Evolutionary conservation across 2,113 vertebrate genomes (phyloP).

Genomic region (Apodemus sylvaticus): DNA sequence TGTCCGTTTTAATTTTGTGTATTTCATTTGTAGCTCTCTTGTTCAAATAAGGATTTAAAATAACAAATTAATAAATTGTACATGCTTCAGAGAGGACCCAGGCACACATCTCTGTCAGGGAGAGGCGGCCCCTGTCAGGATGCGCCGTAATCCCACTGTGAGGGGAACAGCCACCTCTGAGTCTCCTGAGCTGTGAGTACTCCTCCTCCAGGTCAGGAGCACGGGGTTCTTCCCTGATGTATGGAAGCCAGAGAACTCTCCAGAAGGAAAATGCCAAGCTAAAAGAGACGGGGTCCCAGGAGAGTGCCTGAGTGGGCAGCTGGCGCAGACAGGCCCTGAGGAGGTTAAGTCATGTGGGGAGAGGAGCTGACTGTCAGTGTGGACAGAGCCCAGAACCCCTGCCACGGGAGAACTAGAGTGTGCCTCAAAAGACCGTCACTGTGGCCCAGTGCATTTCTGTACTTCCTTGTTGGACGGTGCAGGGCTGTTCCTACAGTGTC

Average conservation of each 20-base stretch:
- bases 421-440: neutral
- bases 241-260: neutral
- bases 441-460: neutral
- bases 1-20: constrained; percentile 3
- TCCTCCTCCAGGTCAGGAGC: fast-evolving
- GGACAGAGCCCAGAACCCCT: neutral
- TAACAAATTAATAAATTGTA: neutral
- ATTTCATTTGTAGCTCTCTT: neutral
- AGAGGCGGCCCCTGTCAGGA: fast-evolving
- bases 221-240: neutral
- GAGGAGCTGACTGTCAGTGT: neutral
- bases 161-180: neutral
- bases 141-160: fast-evolving
- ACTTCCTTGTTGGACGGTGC: neutral
- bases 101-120: neutral
- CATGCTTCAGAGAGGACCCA: neutral
- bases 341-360: neutral
- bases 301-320: neutral
- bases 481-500: neutral
- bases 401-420: neutral
- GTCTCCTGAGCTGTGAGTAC: neutral
- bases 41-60: constrained; percentile 29
- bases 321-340: fast-evolving
- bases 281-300: neutral
- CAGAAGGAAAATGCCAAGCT: neutral